Conservation (phyloP, 2,888 invertebrate species). For the Eustalomyia histrio region DNA sequence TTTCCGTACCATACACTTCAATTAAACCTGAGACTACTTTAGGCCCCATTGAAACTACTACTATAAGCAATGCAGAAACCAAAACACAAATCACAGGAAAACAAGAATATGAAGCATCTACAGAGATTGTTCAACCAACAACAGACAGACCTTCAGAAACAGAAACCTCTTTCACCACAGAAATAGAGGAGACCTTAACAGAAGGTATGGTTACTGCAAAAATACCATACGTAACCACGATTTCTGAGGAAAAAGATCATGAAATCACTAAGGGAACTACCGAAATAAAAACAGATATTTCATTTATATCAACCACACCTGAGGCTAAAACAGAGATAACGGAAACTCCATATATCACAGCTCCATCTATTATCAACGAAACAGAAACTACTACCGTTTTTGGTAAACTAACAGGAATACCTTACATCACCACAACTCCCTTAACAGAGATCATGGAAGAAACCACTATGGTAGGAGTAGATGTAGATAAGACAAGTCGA, state of each 20-base stretch:
- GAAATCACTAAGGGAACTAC: not conserved
- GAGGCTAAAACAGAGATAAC: not conserved
- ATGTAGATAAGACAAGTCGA: not conserved
- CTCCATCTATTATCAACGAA: not conserved
- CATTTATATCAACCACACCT: not conserved
- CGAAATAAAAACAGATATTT: not conserved
- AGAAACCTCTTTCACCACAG: not conserved
- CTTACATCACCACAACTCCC: slow-evolving; percentile 23
- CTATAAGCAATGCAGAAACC: not conserved
- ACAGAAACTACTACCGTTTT: slow-evolving; percentile 2
- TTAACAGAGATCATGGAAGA: not conserved
- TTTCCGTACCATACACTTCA: too few species aligned
- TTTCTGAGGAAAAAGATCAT: not conserved
- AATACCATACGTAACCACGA: not conserved
- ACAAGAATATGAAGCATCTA: not conserved
- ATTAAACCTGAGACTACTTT: too few species aligned
- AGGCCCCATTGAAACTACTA: too few species aligned
- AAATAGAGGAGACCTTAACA: not conserved
- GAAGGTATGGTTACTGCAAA: not conserved
- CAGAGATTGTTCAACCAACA: slow-evolving; percentile 5
- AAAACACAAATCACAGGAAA: not conserved
- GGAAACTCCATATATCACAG: not conserved
- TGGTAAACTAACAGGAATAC: slow-evolving; percentile 30
- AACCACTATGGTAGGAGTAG: not conserved
- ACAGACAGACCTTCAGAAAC: not conserved